Conservation (phyloP, 2,888 invertebrate genomes). For the Mechanitis mazaeus region DNA sequence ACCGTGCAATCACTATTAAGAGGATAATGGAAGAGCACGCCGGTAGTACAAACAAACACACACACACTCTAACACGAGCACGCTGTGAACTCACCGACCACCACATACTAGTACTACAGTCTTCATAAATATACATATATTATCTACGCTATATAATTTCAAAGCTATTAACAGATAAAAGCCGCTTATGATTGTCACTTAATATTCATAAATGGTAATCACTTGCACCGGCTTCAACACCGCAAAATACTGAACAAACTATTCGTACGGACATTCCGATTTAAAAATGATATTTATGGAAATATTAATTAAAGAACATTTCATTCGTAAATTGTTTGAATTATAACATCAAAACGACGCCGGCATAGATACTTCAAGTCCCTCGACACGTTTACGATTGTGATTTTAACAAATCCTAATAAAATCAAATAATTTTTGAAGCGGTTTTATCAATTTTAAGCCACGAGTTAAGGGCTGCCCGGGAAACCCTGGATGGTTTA, state of each 20-base stretch:
- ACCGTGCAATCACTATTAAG: conserved; percentile 31
- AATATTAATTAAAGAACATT: conserved; percentile 20
- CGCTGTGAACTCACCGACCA: conserved; percentile 2
- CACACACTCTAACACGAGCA: conserved; percentile 1
- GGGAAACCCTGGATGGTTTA: background rate
- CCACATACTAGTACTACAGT: background rate
- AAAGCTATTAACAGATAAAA: conserved; percentile 5
- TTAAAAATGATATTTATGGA: conserved; percentile 18
- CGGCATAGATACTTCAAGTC: conserved; percentile 18
- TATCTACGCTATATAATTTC: background rate
- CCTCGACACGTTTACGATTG: conserved; percentile 17
- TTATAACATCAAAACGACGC: conserved; percentile 20
- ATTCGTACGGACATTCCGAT: conserved; percentile 15
- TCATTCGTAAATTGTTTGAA: conserved; percentile 17
- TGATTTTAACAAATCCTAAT: conserved; percentile 9
- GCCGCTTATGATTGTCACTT: conserved; percentile 3
- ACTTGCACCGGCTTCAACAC: conserved; percentile 10
- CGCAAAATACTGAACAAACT: conserved; percentile 18
- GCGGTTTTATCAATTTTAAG: conserved; percentile 8
- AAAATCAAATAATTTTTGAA: background rate
- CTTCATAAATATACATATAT: conserved; percentile 2
- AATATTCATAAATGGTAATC: conserved; percentile 8
- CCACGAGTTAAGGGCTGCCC: background rate
- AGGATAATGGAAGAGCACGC: conserved; percentile 26
- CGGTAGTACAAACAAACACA: conserved; percentile 29